Evolutionary conservation across 2,888 invertebrate species (phyloP).

Genomic region (Brachylomia viminalis): DNA sequence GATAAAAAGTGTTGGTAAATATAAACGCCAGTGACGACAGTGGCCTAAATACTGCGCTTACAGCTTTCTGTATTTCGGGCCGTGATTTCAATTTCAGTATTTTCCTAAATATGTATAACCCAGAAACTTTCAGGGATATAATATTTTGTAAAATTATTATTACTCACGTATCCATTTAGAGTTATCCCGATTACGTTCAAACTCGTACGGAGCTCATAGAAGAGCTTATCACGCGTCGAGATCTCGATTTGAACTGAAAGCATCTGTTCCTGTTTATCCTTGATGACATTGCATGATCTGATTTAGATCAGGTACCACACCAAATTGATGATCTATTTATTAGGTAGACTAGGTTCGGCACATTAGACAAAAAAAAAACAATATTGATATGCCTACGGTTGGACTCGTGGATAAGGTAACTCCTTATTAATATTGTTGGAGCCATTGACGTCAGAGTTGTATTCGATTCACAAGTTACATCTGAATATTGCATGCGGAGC

Average conservation of each 20-base stretch:
- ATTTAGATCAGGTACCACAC: constrained; percentile 22
- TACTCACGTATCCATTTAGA: constrained; percentile 24
- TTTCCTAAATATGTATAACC: constrained; percentile 2
- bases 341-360: not conserved
- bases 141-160: not conserved
- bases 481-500: constrained; percentile 51
- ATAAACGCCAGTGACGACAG: constrained; percentile 18
- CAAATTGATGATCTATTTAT: constrained; percentile 35
- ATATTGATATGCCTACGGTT: constrained; percentile 19
- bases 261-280: not conserved
- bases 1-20: constrained; percentile 37
- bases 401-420: constrained; percentile 30
- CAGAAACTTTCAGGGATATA: not conserved
- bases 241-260: constrained; percentile 19
- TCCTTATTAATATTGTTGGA: constrained; percentile 38
- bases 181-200: not conserved
- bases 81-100: constrained; percentile 18
- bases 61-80: constrained; percentile 9
- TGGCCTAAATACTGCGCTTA: constrained; percentile 24
- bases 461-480: constrained; percentile 29
- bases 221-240: constrained; percentile 1
- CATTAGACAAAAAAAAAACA: not conserved
- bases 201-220: not conserved
- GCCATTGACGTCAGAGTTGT: constrained; percentile 53
- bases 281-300: not conserved